A percentile compares a stretch with the other conserved stretches of the same genome.
phyloP scores from a whole-genome alignment of 2,888 invertebrate genomes.

The Leptopilina drosophilae region DNA sequence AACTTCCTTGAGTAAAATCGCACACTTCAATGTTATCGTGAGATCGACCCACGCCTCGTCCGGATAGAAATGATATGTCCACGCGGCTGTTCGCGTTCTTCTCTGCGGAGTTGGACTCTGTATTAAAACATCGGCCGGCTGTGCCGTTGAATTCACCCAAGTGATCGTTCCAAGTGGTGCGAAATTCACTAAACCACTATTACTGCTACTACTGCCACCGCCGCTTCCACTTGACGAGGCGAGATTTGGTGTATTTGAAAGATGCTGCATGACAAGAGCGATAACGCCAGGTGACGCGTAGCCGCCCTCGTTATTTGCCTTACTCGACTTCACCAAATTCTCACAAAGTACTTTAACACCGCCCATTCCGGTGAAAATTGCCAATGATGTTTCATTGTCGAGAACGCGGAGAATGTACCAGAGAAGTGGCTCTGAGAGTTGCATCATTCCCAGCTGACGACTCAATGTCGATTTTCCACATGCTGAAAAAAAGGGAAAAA shows the following conservation, averaged over 20 bases:
- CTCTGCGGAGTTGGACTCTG: conserved; percentile 89
- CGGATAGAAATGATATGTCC: conserved; percentile 97
- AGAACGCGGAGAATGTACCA: conserved; percentile 89
- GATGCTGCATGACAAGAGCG: conserved; percentile 82
- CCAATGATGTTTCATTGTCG: conserved; percentile 86
- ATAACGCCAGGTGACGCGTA: conserved; percentile 78
- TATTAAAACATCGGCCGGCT: conserved; percentile 92
- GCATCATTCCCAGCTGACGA: conserved; percentile 76
- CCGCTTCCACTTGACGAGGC: conserved; percentile 62
- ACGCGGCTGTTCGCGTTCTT: conserved; percentile 92
- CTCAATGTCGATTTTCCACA: conserved; percentile 66
- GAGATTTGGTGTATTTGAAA: conserved; percentile 78
- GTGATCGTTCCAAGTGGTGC: conserved; percentile 91
- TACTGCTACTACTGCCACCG: conserved; percentile 66
- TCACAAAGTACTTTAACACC: conserved; percentile 87
- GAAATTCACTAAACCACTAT: conserved; percentile 87
- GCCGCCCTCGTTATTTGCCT: conserved; percentile 77
- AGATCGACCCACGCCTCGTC: conserved; percentile 93
- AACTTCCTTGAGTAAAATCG: conserved; percentile 91
- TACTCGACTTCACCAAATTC: conserved; percentile 82
- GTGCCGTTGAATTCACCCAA: conserved; percentile 90
- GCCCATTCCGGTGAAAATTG: conserved; percentile 86
- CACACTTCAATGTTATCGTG: conserved; percentile 91
- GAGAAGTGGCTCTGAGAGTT: conserved; percentile 90
- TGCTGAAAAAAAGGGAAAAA: conserved; percentile 58